A percentile compares a stretch with the other conserved stretches of the same genome.
Conservation (phyloP, 2,797 vertebrate genomes). For the Trachurus trachurus region DNA sequence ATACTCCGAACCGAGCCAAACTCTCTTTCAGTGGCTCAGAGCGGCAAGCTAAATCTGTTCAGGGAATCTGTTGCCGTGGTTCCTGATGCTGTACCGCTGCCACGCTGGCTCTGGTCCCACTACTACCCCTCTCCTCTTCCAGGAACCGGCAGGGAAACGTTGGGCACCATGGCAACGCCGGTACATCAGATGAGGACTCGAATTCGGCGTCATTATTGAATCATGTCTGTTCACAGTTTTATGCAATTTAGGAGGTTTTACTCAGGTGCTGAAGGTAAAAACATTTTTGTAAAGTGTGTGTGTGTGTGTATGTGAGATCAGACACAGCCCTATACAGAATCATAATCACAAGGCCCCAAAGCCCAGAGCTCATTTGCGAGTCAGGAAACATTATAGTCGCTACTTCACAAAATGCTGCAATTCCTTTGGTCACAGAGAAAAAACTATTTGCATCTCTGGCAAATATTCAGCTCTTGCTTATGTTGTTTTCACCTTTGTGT, state of each 20-base stretch:
- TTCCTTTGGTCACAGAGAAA: constrained; percentile 12
- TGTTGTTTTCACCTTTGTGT: not conserved
- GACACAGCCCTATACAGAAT: not conserved
- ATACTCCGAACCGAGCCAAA: constrained; percentile 43
- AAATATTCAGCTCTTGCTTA: not conserved
- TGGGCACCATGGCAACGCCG: constrained; percentile 44
- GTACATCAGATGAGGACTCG: not conserved
- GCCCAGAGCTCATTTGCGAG: constrained; percentile 47
- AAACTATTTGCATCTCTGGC: not conserved
- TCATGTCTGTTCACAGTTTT: not conserved
- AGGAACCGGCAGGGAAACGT: constrained; percentile 39
- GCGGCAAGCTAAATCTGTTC: constrained; percentile 60
- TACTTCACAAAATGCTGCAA: constrained; percentile 17
- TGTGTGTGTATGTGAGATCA: not conserved
- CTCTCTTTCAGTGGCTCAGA: constrained; percentile 44
- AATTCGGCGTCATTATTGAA: not conserved
- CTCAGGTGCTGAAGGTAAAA: not conserved
- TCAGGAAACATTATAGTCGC: constrained; percentile 22
- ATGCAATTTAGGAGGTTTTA: not conserved
- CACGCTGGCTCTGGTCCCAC: constrained; percentile 66
- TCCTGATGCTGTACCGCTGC: constrained; percentile 67
- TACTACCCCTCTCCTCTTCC: constrained; percentile 55
- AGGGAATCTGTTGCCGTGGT: constrained; percentile 66
- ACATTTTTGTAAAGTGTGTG: constrained; percentile 4
- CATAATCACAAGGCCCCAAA: constrained; percentile 47